phyloP scores from a whole-genome alignment of 2,113 vertebrate genomes.

The Hippoglossus stenolepis region DNA sequence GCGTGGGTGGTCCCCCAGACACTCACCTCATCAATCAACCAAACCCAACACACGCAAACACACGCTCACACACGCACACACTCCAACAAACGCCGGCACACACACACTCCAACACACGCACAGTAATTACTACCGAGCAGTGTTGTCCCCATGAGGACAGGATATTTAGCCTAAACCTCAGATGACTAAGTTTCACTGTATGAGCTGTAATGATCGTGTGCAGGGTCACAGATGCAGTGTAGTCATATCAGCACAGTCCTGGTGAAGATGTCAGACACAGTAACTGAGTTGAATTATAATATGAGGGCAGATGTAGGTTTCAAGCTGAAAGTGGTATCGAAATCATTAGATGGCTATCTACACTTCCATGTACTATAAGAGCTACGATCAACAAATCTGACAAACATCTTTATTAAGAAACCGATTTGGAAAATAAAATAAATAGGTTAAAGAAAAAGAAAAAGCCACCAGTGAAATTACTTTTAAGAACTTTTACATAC shows the following conservation, averaged over 20 bases:
- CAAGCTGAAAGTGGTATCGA: no score
- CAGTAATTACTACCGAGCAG: constrained; percentile 32
- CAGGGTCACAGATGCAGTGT: background rate
- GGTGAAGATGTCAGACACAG: background rate
- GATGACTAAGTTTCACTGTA: background rate
- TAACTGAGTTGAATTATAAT: no score
- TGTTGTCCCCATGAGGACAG: background rate
- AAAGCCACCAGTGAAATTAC: no score
- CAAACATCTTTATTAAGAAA: no score
- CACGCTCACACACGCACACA: constrained; percentile 11
- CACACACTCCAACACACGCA: background rate
- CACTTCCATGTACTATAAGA: no score
- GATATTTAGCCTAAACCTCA: constrained; percentile 17
- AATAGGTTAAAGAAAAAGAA: no score
- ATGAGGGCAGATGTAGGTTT: no score
- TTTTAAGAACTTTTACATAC: no score
- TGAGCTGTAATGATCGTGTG: background rate
- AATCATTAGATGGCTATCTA: no score
- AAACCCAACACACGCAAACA: background rate
- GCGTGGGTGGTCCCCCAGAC: constrained; percentile 62
- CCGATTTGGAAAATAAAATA: no score
- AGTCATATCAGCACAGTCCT: background rate
- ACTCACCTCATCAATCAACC: constrained; percentile 52
- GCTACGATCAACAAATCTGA: no score
- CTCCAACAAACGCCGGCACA: background rate